Base-by-base conservation (phyloP, 2,113 vertebrate species). In the Echinops telfairi region DNA sequence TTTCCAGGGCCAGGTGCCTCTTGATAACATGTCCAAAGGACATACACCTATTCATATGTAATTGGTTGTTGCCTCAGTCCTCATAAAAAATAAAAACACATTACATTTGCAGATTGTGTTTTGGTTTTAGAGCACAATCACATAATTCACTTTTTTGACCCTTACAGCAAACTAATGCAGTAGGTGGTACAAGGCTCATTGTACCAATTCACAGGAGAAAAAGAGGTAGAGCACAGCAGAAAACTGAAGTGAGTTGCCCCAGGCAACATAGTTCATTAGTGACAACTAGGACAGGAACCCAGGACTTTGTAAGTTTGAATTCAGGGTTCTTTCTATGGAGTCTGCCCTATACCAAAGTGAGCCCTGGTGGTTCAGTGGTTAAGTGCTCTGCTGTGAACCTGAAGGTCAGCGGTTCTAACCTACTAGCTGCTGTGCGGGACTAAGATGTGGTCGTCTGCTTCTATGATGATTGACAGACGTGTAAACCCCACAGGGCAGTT, bases 101-200 rank as follows among this genome's bases (percentile, higher is more conserved):
- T 60, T 36, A 27, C 20, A 36, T 83, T 94, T 66, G 71, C 17
- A 9, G 58, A 29, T 43, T 58, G 70, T 31, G 82, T 87, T 83
- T 27, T n/a, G 27, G 85, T 66, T 90, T 83, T 71, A 68, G 91
- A 96, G 80, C 73, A 83, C 68, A 68, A 29, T 77, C 73, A 80
- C 68, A 70, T 76, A 89, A 58, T 85, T 95, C 68, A 88, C 79
- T 96, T 11, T 27, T 31, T 0, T 97, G 94, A 95, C 92, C 92
- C 96, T 94, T 29, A 66, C 60, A 78, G 64, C 60, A 83, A 70
- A 88, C 66, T 90, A 96, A 93, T 73, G 83, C 93, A 94, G 83
- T 95, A 96, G 95, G 88, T 95, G 88, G 96, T 94, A 36, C 94
- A 71, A 75, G 40, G 76, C 16, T 66, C 96, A 94, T 62, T 94